Conservation (phyloP, 1,140 invertebrate species). For the Tetramorium simillimum region DNA sequence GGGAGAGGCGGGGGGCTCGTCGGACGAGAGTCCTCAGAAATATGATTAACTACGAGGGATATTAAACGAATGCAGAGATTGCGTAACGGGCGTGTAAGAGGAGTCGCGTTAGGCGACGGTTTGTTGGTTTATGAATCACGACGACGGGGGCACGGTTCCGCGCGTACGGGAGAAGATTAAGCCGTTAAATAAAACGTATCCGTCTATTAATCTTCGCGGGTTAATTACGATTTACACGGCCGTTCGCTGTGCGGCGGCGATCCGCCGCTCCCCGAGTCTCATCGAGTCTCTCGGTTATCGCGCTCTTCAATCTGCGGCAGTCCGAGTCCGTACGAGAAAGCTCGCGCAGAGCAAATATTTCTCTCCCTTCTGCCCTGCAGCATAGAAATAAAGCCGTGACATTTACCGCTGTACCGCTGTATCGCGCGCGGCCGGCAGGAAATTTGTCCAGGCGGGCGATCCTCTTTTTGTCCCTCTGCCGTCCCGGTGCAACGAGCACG, state of each 20-base stretch:
- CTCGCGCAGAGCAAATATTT: constrained; percentile 43
- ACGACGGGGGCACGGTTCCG: not conserved
- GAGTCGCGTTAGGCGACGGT: not conserved
- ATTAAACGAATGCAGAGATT: constrained; percentile 26
- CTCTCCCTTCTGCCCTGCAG: constrained; percentile 1
- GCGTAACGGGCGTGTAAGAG: not conserved
- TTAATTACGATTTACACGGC: constrained; percentile 27
- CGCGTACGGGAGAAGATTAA: constrained; percentile 8
- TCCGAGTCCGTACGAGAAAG: constrained; percentile 2
- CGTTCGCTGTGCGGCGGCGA: not conserved
- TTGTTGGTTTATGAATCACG: constrained; percentile 38
- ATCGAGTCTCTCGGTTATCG: constrained; percentile 15
- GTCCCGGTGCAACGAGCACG: constrained; percentile 29
- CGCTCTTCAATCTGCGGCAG: constrained; percentile 15
- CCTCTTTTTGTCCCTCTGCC: not conserved
- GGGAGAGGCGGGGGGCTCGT: not conserved
- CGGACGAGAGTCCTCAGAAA: constrained; percentile 9
- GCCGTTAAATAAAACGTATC: constrained; percentile 21
- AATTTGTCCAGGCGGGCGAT: constrained; percentile 29
- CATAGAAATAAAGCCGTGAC: constrained; percentile 49
- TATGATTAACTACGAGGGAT: constrained; percentile 35
- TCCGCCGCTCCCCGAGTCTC: not conserved
- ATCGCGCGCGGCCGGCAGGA: constrained; percentile 18
- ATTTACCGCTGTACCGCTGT: constrained; percentile 21
- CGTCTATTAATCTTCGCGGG: constrained; percentile 37